Conservation (phyloP, 2,113 vertebrate species). For the Myrmophylax atrothorax region DNA sequence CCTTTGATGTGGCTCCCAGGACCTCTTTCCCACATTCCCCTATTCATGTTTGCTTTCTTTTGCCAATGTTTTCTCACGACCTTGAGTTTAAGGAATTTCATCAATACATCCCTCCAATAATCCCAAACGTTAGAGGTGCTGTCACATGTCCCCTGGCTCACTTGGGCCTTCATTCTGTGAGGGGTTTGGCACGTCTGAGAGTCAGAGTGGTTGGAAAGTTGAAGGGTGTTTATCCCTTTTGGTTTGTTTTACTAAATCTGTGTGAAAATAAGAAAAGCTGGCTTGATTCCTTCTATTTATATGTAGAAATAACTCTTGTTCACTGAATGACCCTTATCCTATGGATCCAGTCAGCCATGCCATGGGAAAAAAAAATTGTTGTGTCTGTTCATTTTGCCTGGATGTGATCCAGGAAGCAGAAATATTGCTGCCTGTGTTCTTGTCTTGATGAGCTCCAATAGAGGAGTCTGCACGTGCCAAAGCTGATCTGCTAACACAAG, state of each 20-base stretch:
- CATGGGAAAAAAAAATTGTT: slow-evolving; percentile 51
- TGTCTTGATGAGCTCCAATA: slow-evolving; percentile 12
- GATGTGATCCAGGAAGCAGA: slow-evolving; percentile 65
- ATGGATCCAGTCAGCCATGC: slow-evolving; percentile 63
- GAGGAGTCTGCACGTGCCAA: slow-evolving; percentile 36
- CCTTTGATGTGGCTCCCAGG: background rate
- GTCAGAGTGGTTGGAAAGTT: slow-evolving; percentile 5
- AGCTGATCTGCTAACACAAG: slow-evolving; percentile 20
- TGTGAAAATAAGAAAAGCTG: slow-evolving; percentile 62
- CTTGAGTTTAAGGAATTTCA: slow-evolving; percentile 25
- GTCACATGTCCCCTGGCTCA: background rate
- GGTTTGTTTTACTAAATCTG: slow-evolving; percentile 62
- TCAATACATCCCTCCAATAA: background rate
- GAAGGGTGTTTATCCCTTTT: slow-evolving; percentile 29
- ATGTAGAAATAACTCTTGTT: slow-evolving; percentile 59
- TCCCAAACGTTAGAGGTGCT: background rate
- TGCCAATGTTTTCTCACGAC: slow-evolving; percentile 4
- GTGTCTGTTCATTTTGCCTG: slow-evolving; percentile 62
- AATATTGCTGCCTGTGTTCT: slow-evolving; percentile 57
- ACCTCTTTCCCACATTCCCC: slow-evolving; percentile 17
- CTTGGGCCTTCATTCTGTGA: background rate
- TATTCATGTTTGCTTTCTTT: slow-evolving; percentile 19
- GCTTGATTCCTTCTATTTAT: slow-evolving; percentile 54
- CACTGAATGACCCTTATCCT: slow-evolving; percentile 59
- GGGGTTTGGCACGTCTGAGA: background rate